Evolutionary conservation across 1,140 invertebrate genomes (phyloP), one percentile per base, ranked within the genome.

Genomic region (Planococcus citri): DNA sequence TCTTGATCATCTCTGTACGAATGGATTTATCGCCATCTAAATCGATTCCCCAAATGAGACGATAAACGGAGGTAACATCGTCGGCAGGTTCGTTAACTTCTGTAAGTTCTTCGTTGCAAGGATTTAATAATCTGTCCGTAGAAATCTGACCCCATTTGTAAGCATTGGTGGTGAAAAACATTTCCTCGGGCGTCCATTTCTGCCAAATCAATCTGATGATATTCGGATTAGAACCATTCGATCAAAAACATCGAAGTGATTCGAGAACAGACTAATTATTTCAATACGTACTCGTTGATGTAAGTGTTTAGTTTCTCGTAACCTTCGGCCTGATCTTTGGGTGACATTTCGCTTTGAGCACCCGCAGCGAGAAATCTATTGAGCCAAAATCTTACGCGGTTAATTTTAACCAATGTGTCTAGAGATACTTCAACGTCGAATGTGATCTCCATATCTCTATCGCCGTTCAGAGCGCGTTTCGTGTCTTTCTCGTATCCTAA

Each of bases 391-490:
- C 70, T 21, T 1, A 71, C 9, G 4, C 38, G 17, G 27, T 71
- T 71, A 10, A 71, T 68, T n/a, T 41, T 27, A 8, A 27, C 68
- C 0, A 71, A 24, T 9, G 25, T n/a, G 3, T 41, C 51, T 8
- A 68, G 9, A 4, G 64, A 69, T 27, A 73, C 8, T 10, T 72
- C 60, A 60, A 51, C 68, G n/a, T 94, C 89, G 75, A 94, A 87
- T 57, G 79, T 76, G 4, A 95, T 77, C 70, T 90, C 85, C 74
- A 95, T 82, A 78, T 97, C 94, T 77, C 94, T 91, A 73, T 92
- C 90, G 21, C 85, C 83, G 77, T 87, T 89, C 22, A 88, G 77
- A 20, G 90, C 76, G 22, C 76, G 71, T 0, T 77, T 71, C 0
- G 75, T 69, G 17, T 37, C 37, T 25, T 69, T 67, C 76, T 87